phyloP scores from a whole-genome alignment of 2,888 invertebrate genomes.

The Epiblema foenella region DNA sequence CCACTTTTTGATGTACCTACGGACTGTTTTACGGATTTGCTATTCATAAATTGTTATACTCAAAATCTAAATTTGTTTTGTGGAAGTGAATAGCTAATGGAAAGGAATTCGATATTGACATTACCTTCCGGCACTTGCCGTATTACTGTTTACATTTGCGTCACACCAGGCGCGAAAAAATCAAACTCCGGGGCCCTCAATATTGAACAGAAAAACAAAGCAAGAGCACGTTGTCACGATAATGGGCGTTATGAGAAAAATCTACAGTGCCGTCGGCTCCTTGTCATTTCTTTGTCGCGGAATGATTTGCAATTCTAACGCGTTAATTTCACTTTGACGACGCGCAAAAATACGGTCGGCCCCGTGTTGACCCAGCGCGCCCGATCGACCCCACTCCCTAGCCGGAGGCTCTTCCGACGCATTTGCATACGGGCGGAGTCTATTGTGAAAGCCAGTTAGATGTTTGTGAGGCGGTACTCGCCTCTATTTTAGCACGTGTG shows the following conservation, averaged over 20 bases:
- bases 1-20: constrained; percentile 7
- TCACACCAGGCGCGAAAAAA: constrained; percentile 60
- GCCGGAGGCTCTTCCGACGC: constrained; percentile 69
- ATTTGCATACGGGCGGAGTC: constrained; percentile 81
- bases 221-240: constrained; percentile 54
- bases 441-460: constrained; percentile 69
- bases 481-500: constrained; percentile 49
- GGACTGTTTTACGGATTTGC: constrained; percentile 4
- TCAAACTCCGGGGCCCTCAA: constrained; percentile 63
- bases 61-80: constrained; percentile 2
- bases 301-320: constrained; percentile 83
- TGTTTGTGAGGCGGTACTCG: constrained; percentile 66
- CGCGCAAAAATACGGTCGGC: constrained; percentile 77
- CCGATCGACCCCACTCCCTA: constrained; percentile 48
- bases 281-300: constrained; percentile 78
- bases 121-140: constrained; percentile 54
- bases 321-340: constrained; percentile 83
- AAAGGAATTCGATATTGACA: constrained; percentile 57
- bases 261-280: constrained; percentile 72
- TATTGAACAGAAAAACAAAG: constrained; percentile 64
- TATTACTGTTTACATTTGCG: constrained; percentile 53
- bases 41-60: constrained; percentile 11
- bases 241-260: constrained; percentile 78
- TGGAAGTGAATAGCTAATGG: constrained; percentile 48
- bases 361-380: constrained; percentile 64